Conservation (phyloP, 2,888 invertebrate species). For the Drosophila antonietae region DNA sequence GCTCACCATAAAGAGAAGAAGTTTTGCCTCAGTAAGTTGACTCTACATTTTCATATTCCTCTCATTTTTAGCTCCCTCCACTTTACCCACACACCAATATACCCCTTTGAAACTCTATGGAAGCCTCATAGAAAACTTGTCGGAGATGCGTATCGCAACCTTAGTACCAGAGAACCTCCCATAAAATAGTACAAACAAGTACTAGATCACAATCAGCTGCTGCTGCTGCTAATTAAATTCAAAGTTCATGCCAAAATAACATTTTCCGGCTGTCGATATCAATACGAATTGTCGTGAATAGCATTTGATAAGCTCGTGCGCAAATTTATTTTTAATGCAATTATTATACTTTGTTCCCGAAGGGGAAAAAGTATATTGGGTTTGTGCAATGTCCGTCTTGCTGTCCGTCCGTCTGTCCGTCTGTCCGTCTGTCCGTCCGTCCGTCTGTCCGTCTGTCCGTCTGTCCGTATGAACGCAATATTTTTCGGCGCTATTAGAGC, state of each 20-base stretch:
- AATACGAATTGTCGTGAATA: slow-evolving; percentile 11
- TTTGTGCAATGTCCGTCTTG: no score
- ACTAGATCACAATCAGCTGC: slow-evolving; percentile 10
- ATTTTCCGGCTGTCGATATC: slow-evolving; percentile 30
- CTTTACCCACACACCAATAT: background rate
- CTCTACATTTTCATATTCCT: no score
- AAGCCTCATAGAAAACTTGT: background rate
- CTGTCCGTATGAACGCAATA: no score
- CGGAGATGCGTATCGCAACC: slow-evolving; percentile 10
- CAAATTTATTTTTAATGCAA: slow-evolving; percentile 27
- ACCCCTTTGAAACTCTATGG: background rate
- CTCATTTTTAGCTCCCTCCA: no score
- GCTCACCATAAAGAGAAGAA: no score
- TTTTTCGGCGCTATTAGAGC: no score
- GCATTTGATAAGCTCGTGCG: slow-evolving; percentile 28
- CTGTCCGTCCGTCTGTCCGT: no score
- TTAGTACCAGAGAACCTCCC: background rate
- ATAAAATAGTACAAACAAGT: background rate
- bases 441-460: no score
- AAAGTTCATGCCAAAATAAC: slow-evolving; percentile 16
- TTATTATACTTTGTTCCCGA: no score
- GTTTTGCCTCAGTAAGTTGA: no score
- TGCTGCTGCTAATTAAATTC: slow-evolving; percentile 22
- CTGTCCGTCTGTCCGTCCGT: no score
- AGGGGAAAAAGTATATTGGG: no score